A percentile compares a stretch with the other conserved stretches of the same genome.
phyloP scores from a whole-genome alignment of 2,797 vertebrate genomes.

The Harpagifer antarcticus region DNA sequence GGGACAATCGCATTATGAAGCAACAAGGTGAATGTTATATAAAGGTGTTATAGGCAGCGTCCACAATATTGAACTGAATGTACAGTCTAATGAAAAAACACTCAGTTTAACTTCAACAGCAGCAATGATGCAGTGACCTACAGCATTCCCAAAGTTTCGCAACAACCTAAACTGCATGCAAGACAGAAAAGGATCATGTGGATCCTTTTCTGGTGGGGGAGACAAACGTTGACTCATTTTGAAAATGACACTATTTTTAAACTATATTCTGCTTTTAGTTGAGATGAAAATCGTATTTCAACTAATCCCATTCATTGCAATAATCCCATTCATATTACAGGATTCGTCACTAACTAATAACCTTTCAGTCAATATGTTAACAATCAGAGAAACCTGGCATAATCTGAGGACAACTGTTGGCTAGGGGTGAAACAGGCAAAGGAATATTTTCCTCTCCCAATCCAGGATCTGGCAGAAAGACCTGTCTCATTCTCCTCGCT shows the following conservation, averaged over 20 bases:
- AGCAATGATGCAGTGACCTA: neutral
- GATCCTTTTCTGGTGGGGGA: slow-evolving; percentile 1
- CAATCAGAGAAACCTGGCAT: slow-evolving; percentile 21
- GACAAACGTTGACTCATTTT: neutral
- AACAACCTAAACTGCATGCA: neutral
- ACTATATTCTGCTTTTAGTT: slow-evolving; percentile 11
- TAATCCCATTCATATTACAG: slow-evolving; percentile 6
- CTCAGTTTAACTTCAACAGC: neutral
- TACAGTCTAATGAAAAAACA: neutral
- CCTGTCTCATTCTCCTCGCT: slow-evolving; percentile 77
- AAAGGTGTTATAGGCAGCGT: neutral
- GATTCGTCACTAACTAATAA: slow-evolving; percentile 40
- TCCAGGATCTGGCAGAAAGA: slow-evolving; percentile 69
- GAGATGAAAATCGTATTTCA: slow-evolving; percentile 7
- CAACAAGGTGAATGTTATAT: slow-evolving; percentile 4
- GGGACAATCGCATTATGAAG: neutral
- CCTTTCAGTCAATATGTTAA: slow-evolving; percentile 37
- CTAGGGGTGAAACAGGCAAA: slow-evolving; percentile 36
- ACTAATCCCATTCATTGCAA: slow-evolving; percentile 22
- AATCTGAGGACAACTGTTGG: slow-evolving; percentile 38
- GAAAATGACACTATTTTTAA: neutral
- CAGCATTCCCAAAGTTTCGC: neutral
- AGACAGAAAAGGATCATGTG: neutral
- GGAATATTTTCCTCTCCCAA: slow-evolving; percentile 68
- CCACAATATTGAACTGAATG: neutral